Conservation (phyloP, 1,140 invertebrate genomes). For the Trichonephila clavata region DNA sequence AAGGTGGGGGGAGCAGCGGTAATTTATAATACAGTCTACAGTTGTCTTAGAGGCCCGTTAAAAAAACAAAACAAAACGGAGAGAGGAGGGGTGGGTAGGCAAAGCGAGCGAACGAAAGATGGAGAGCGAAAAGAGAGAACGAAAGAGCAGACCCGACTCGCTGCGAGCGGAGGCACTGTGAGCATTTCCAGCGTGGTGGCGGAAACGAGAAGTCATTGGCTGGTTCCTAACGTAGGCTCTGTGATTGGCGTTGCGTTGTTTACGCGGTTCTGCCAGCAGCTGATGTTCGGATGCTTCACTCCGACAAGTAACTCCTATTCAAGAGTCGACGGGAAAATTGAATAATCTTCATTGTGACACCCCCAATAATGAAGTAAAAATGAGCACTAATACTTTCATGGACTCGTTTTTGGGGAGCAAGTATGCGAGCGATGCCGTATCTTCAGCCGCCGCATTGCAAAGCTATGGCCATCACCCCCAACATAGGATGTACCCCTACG, state of each 20-base stretch:
- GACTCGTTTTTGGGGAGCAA: conserved; percentile 96
- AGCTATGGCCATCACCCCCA: conserved; percentile 79
- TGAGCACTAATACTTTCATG: conserved; percentile 96
- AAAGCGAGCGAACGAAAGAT: conserved; percentile 36
- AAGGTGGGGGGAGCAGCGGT: conserved; percentile 11
- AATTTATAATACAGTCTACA: conserved; percentile 74
- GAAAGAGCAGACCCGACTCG: conserved; percentile 52
- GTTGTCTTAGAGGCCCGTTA: conserved; percentile 75
- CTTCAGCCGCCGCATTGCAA: conserved; percentile 83
- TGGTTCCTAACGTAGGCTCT: conserved; percentile 76
- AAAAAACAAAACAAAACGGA: conserved; percentile 63
- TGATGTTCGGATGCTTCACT: conserved; percentile 41
- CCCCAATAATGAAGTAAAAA: conserved; percentile 83
- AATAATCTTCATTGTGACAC: not conserved
- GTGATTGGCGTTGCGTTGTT: conserved; percentile 78
- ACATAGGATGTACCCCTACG: conserved; percentile 85
- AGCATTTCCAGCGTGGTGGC: conserved; percentile 65
- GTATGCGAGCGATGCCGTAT: conserved; percentile 91
- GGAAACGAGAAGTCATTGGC: conserved; percentile 77
- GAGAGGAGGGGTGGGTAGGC: not conserved
- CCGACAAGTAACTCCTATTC: conserved; percentile 52
- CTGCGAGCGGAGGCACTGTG: conserved; percentile 12
- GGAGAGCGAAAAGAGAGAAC: conserved; percentile 19
- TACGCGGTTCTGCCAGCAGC: conserved; percentile 72
- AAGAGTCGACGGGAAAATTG: not conserved